These are phyloP conservation scores for Caiman crocodilus DNA, from an alignment of 2,797 vertebrate genomes.

Conservation along the genomic window DNA sequence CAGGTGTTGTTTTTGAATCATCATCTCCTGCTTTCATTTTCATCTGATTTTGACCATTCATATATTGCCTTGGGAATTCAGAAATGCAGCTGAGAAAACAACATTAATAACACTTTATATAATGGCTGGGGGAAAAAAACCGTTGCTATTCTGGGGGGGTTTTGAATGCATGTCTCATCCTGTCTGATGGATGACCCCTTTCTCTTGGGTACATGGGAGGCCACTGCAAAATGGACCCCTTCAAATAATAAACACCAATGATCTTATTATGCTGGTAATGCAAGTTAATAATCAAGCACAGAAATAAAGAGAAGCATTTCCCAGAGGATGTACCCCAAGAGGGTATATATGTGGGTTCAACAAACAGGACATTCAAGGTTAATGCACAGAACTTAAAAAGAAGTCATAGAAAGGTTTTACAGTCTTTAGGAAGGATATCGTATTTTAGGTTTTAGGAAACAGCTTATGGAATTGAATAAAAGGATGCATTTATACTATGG, in stretches of 20 bases:
- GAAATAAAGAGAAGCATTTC: too few relatives aligned
- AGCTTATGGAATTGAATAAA: background rate
- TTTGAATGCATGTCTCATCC: slow-evolving; percentile 6
- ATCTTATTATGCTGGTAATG: background rate
- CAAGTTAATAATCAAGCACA: background rate
- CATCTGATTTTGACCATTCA: slow-evolving; percentile 64
- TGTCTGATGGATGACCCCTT: background rate
- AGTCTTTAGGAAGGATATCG: background rate
- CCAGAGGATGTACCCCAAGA: background rate
- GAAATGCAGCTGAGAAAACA: slow-evolving; percentile 40
- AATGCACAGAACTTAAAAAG: background rate
- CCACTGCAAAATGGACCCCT: background rate
- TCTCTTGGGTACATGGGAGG: too few relatives aligned
- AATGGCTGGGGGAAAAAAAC: slow-evolving; percentile 1
- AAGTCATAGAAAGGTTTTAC: background rate
- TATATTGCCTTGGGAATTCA: slow-evolving; percentile 44
- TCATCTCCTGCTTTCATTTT: slow-evolving; percentile 53
- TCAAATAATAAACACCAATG: background rate
- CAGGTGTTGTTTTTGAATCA: slow-evolving; percentile 55
- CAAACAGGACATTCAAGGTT: background rate
- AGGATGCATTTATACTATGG: background rate
- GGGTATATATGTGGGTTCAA: background rate
- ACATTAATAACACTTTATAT: background rate
- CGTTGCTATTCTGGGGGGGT: background rate
- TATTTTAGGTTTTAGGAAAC: background rate